Evolutionary conservation across 2,888 invertebrate species (phyloP).

Genomic region (Melinopterus prodromus): DNA sequence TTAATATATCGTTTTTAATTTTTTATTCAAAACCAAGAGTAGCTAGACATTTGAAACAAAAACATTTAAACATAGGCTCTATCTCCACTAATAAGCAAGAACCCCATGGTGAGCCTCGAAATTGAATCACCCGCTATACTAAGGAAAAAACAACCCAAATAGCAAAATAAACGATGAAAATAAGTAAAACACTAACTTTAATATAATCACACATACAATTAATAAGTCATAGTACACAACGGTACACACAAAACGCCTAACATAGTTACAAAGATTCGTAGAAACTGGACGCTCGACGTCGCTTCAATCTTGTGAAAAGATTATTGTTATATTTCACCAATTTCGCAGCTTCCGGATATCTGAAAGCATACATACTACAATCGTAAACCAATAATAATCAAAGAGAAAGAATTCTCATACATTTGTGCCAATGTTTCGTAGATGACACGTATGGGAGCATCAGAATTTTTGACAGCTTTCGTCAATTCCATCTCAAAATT

Average conservation of each 20-base stretch:
- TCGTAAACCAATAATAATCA: neutral
- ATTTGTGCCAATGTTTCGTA: conserved; percentile 54
- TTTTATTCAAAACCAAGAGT: no score
- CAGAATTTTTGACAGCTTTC: conserved; percentile 49
- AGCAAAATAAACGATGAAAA: neutral
- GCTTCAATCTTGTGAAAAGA: conserved; percentile 31
- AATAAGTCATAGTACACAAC: no score
- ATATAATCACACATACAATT: neutral
- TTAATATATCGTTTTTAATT: no score
- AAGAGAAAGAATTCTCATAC: conserved; percentile 45
- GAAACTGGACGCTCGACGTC: conserved; percentile 24
- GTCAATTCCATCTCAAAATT: conserved; percentile 44
- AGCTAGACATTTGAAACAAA: no score
- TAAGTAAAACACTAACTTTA: neutral
- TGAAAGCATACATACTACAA: conserved; percentile 41
- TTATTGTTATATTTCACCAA: conserved; percentile 52
- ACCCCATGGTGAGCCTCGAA: no score
- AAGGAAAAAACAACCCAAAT: no score
- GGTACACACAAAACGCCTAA: no score
- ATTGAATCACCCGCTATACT: no score
- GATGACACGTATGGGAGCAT: conserved; percentile 49
- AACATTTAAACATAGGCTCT: no score
- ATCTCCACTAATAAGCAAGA: no score
- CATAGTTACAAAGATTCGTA: neutral
- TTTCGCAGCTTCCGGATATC: conserved; percentile 56